phyloP scores from a whole-genome alignment of 2,888 invertebrate species.

The Epinotia bilunana region DNA sequence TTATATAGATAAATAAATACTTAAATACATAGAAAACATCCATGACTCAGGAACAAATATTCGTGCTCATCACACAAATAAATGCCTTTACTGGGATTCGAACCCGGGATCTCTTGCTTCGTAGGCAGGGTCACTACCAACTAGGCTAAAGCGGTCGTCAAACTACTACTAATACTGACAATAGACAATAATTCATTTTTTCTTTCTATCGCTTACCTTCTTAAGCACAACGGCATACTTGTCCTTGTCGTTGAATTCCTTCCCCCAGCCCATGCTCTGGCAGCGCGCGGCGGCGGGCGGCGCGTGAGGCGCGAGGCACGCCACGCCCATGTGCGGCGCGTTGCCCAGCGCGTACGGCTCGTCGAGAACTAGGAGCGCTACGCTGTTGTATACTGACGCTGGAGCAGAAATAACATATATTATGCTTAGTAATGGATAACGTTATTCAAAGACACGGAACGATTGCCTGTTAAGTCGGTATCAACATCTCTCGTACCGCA shows the following conservation, averaged over 20 bases:
- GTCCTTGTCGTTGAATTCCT: constrained; percentile 47
- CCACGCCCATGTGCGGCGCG: constrained; percentile 59
- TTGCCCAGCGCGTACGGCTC: constrained; percentile 69
- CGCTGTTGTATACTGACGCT: constrained; percentile 86
- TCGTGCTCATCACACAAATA: too few relatives aligned
- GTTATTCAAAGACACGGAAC: not conserved
- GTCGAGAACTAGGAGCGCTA: constrained; percentile 86
- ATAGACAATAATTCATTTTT: too few relatives aligned
- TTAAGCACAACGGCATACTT: constrained; percentile 48
- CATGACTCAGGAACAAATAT: too few relatives aligned
- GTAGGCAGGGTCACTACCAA: too few relatives aligned
- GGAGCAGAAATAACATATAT: not conserved
- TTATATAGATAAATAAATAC: too few relatives aligned
- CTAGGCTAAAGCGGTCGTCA: too few relatives aligned
- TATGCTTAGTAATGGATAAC: not conserved
- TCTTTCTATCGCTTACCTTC: constrained; percentile 43
- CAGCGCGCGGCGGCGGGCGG: constrained; percentile 45
- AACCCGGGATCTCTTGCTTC: too few relatives aligned
- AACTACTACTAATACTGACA: too few relatives aligned
- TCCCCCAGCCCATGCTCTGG: constrained; percentile 50
- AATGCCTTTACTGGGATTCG: too few relatives aligned
- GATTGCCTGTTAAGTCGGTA: too few relatives aligned
- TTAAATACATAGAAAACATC: too few relatives aligned
- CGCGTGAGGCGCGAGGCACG: constrained; percentile 42
- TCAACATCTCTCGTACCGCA: too few relatives aligned